Evolutionary conservation across 2,888 invertebrate genomes (phyloP), one percentile per base, ranked within the genome.

Genomic region (Eretmocerus hayati): DNA sequence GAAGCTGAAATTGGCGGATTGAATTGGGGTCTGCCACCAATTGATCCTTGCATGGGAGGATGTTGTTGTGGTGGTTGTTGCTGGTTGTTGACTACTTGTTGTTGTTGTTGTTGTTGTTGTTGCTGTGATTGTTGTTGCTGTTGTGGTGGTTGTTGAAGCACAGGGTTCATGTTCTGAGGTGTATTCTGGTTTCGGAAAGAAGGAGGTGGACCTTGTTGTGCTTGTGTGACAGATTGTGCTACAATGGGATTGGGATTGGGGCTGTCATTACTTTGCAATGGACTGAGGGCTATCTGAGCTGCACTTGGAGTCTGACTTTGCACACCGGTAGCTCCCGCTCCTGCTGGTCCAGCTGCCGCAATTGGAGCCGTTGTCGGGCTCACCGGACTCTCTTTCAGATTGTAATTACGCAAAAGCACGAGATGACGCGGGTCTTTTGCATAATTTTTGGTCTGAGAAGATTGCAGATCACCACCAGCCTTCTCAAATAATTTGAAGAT

Each of bases 401-500:
- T 67, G 42, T 67, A 68, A 57, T 71, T 71, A 4, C 67, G 59
- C 18, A 71, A 48, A 8, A 90, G 73, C 3, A 90, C 87, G 49
- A 90, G 74, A 72, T 90, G 90, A 5, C 90, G 75, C 0, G 85
- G 83, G 69, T 90, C 93, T 72, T 91, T 89, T 0, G 93, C 90
- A 67, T 91, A 95, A 69, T 93, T 93, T 69, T 94, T 88, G 13
- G 85, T 85, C 59, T 85, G 84, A 0, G 86, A 83, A 0, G 84
- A 78, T 41, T 78, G 81, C 43, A 89, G 74, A 69, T 92, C 92
- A 0, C 91, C 90, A 8, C 91, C 91, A 2, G 90, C 88, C 67
- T 88, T 90, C 68, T 94, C 92, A 72, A 88, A 95, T 5, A 95
- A 73, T 63, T 90, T 87, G 59, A 87, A 86, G 2, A 95, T 72